phyloP scores from a whole-genome alignment of 2,888 invertebrate species.

The Silvanus unidentatus region DNA sequence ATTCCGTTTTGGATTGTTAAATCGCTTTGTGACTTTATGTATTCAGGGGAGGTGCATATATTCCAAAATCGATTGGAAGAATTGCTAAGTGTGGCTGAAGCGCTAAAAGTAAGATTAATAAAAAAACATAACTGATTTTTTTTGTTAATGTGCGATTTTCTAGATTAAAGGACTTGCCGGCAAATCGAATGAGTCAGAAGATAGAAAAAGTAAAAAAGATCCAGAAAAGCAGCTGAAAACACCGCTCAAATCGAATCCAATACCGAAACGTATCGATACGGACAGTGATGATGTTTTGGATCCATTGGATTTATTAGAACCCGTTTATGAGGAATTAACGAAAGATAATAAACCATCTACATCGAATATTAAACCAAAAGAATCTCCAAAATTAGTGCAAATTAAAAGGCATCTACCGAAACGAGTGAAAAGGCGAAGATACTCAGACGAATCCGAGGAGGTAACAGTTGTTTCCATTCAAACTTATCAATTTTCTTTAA shows the following conservation, averaged over 20 bases:
- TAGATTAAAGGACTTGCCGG: slow-evolving; percentile 42
- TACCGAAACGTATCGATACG: neutral
- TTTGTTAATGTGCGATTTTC: slow-evolving; percentile 2
- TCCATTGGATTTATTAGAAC: slow-evolving; percentile 38
- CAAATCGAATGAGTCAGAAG: slow-evolving; percentile 18
- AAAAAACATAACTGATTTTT: slow-evolving; percentile 5
- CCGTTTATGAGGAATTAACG: slow-evolving; percentile 37
- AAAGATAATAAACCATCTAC: slow-evolving; percentile 14
- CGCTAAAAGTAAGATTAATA: slow-evolving; percentile 39
- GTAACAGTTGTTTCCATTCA: slow-evolving; percentile 22
- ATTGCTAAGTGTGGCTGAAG: slow-evolving; percentile 47
- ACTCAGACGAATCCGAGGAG: slow-evolving; percentile 26
- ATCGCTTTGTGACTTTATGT: slow-evolving; percentile 51
- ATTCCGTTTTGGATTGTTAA: slow-evolving; percentile 50
- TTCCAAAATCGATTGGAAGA: slow-evolving; percentile 46
- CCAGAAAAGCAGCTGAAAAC: slow-evolving; percentile 10
- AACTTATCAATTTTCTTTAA: neutral
- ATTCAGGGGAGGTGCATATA: slow-evolving; percentile 50
- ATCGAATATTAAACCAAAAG: slow-evolving; percentile 13
- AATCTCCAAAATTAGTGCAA: slow-evolving; percentile 14
- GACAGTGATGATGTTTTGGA: slow-evolving; percentile 25
- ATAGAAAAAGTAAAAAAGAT: slow-evolving; percentile 13
- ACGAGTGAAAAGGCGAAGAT: slow-evolving; percentile 24
- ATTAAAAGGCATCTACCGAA: slow-evolving; percentile 16
- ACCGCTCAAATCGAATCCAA: slow-evolving; percentile 8